Evolutionary conservation across 2,113 vertebrate species (phyloP).

Genomic region (Grus americana): DNA sequence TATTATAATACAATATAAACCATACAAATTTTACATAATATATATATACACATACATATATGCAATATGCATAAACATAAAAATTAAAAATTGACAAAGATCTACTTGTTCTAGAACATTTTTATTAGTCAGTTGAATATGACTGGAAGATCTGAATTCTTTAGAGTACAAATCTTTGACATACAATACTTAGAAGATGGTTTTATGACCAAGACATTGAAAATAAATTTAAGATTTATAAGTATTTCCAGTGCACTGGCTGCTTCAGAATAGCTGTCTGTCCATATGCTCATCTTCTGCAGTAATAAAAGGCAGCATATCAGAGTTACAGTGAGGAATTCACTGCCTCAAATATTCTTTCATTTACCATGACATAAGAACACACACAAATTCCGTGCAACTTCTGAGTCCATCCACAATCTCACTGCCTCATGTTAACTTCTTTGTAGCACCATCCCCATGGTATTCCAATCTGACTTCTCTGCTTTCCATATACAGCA

Average conservation of each 20-base stretch:
- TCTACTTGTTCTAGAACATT: background rate
- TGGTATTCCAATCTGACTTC: background rate
- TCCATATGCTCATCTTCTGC: background rate
- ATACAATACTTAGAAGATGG: background rate
- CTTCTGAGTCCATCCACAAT: background rate
- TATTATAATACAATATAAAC: background rate
- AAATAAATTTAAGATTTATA: background rate
- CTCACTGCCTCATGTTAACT: background rate
- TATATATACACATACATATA: fast-evolving
- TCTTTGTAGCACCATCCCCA: background rate
- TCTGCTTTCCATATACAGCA: background rate
- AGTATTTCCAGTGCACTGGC: background rate
- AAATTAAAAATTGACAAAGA: background rate
- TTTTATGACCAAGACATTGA: background rate
- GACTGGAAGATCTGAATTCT: background rate
- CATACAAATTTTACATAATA: background rate
- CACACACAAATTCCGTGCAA: background rate
- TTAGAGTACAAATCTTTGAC: background rate
- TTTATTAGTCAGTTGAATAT: background rate
- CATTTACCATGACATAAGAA: background rate
- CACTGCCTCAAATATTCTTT: background rate
- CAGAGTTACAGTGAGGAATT: background rate
- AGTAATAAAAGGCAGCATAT: background rate
- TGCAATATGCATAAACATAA: background rate
- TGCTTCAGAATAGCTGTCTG: background rate